phyloP scores from a whole-genome alignment of 2,113 vertebrate species.

The Leuciscus idus region DNA sequence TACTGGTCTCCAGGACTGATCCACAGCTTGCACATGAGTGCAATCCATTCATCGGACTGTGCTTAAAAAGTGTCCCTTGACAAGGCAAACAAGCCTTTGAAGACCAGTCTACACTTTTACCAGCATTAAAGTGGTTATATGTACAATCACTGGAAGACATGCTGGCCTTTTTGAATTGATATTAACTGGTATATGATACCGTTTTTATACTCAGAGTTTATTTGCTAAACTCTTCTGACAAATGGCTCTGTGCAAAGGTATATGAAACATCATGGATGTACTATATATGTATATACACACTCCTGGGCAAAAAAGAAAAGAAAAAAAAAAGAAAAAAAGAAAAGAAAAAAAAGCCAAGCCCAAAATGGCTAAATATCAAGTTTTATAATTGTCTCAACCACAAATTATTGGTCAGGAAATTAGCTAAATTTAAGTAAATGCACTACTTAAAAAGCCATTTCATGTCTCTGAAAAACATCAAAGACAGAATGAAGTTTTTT shows the following conservation, averaged over 20 bases:
- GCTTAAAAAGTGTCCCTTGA: constrained; percentile 21
- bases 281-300: not conserved
- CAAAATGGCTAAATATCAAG: no score
- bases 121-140: constrained; percentile 25
- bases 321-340: no score
- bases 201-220: constrained; percentile 37
- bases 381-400: no score
- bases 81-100: not conserved
- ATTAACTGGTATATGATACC: constrained; percentile 55
- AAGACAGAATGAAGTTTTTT: no score
- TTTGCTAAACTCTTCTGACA: constrained; percentile 36
- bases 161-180: constrained; percentile 33
- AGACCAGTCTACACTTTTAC: not conserved
- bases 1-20: not conserved
- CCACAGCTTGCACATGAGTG: constrained; percentile 3
- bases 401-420: no score
- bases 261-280: constrained; percentile 23
- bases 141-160: constrained; percentile 7
- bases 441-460: no score
- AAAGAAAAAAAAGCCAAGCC: no score
- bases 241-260: constrained; percentile 55
- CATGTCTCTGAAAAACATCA: no score
- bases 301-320: no score
- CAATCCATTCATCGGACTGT: constrained; percentile 26
- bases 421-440: no score